Conservation (phyloP, 1,140 invertebrate species). For the Bombus balteatus region DNA sequence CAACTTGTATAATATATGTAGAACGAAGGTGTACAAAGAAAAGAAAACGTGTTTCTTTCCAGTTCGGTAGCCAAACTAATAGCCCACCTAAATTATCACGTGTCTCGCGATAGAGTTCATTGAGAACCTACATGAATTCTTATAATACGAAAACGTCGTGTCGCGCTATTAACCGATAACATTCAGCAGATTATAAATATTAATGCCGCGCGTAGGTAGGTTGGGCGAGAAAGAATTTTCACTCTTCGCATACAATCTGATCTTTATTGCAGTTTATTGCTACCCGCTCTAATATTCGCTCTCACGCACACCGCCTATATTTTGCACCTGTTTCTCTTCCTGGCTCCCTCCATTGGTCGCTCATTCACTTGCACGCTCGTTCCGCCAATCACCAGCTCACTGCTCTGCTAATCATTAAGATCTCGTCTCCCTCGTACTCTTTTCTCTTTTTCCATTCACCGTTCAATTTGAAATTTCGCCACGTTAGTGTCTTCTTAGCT, state of each 20-base stretch:
- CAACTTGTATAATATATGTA: neutral
- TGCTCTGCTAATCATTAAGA: conserved; percentile 5
- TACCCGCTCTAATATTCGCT: conserved; percentile 15
- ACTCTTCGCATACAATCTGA: neutral
- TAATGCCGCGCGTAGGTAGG: conserved; percentile 25
- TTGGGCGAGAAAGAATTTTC: conserved; percentile 8
- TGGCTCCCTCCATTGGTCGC: neutral
- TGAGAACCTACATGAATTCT: neutral
- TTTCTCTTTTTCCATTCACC: neutral
- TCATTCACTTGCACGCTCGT: conserved; percentile 19
- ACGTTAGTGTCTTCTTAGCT: neutral
- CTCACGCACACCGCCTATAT: conserved; percentile 34
- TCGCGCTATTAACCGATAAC: neutral
- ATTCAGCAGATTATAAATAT: neutral
- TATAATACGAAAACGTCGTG: neutral
- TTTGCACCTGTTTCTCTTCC: conserved; percentile 24
- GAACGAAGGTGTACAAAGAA: neutral
- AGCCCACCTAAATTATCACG: neutral
- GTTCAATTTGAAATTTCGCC: conserved; percentile 24
- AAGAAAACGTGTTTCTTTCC: neutral
- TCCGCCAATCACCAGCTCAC: conserved; percentile 15
- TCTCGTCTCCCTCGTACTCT: neutral
- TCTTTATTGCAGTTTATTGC: conserved; percentile 35
- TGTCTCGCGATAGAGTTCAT: neutral
- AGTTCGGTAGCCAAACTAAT: neutral